Evolutionary conservation across 2,113 vertebrate genomes (phyloP).

Genomic region (Cyanoliseus patagonus): DNA sequence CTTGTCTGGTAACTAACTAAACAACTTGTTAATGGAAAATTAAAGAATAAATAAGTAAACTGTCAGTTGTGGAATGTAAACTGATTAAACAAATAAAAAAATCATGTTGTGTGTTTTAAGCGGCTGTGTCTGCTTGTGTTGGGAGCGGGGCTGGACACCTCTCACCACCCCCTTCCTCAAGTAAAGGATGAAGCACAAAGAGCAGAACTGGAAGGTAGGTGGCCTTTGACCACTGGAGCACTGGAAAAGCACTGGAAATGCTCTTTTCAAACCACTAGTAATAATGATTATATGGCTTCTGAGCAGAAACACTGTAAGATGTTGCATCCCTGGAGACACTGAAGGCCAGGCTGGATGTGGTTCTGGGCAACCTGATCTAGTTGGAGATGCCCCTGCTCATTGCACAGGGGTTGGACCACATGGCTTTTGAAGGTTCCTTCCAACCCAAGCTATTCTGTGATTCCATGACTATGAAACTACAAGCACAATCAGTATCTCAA

Average conservation of each 20-base stretch:
- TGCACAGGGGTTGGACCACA: background rate
- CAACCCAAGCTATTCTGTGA: background rate
- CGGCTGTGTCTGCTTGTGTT: conserved; percentile 46
- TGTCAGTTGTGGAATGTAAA: conserved; percentile 87
- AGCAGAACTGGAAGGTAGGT: background rate
- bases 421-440: background rate
- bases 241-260: background rate
- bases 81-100: conserved; percentile 84
- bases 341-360: background rate
- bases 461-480: background rate
- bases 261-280: background rate
- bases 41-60: conserved; percentile 75
- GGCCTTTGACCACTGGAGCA: background rate
- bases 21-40: conserved; percentile 79
- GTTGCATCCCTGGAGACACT: background rate
- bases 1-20: conserved; percentile 80
- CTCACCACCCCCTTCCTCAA: background rate
- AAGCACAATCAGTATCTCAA: background rate
- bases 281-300: background rate
- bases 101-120: conserved; percentile 82
- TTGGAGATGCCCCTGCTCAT: background rate
- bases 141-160: background rate
- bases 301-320: background rate
- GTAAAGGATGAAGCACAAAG: background rate
- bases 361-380: background rate